A percentile compares a stretch with the other conserved stretches of the same genome.
These are phyloP conservation scores for Proteles cristata DNA, from an alignment of 2,113 vertebrate genomes.

Conservation along the genomic window DNA sequence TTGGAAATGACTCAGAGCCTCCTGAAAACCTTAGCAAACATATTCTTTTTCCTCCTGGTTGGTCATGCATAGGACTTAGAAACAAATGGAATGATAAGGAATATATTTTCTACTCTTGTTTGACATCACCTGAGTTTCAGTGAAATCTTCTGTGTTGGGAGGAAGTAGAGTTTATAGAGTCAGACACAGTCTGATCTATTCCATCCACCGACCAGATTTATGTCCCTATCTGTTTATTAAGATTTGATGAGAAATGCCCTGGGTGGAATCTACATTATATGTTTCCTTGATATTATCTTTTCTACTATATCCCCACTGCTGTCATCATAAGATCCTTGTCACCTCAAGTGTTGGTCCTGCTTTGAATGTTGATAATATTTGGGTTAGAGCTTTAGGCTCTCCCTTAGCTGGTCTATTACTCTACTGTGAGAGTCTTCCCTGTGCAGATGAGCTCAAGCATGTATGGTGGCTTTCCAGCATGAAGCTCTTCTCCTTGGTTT, in stretches of 20 bases:
- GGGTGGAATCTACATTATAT: neutral
- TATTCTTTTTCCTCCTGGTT: slow-evolving; percentile 45
- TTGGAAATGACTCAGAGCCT: slow-evolving; percentile 60
- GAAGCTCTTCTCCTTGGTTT: neutral
- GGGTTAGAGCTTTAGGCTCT: neutral
- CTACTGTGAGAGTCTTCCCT: neutral
- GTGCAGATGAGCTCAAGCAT: neutral
- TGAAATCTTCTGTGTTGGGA: slow-evolving; percentile 53
- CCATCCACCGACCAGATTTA: neutral
- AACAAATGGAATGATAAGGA: slow-evolving; percentile 42
- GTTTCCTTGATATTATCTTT: neutral
- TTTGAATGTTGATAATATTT: neutral
- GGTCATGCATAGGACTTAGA: neutral
- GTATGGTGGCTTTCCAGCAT: neutral
- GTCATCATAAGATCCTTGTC: neutral
- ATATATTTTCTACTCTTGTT: neutral
- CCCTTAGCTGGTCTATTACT: neutral
- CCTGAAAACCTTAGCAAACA: slow-evolving; percentile 62
- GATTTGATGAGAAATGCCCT: neutral
- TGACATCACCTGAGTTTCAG: slow-evolving; percentile 10
- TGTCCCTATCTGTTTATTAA: neutral
- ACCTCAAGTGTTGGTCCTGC: neutral
- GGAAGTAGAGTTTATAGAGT: neutral
- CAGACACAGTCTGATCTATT: neutral
- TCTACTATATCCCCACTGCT: neutral